A percentile compares a stretch with the other conserved stretches of the same genome.
These are phyloP conservation scores for Unio pictorum DNA, from an alignment of 2,888 invertebrate species.

Conservation along the genomic window DNA sequence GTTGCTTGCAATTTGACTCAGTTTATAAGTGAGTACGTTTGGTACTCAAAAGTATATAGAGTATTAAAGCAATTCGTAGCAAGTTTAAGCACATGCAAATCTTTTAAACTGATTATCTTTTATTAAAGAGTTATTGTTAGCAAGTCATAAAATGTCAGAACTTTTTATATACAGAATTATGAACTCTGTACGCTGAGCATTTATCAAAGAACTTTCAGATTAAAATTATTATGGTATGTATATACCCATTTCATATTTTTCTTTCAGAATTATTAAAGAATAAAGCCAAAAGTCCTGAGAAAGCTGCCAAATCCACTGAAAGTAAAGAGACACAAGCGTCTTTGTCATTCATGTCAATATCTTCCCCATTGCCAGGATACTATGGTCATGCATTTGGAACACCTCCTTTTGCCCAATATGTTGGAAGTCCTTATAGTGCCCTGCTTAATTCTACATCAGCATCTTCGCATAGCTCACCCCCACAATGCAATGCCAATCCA, in stretches of 20 bases:
- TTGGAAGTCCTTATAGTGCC: constrained; percentile 10
- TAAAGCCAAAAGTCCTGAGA: background rate
- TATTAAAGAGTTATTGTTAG: no score
- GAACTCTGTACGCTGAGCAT: no score
- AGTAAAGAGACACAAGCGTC: constrained; percentile 5
- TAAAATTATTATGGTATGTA: background rate
- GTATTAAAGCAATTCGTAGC: no score
- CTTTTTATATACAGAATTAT: no score
- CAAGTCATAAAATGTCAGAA: no score
- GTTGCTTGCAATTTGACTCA: no score
- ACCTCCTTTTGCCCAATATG: constrained; percentile 21
- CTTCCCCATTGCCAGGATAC: constrained; percentile 18
- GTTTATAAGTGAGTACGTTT: no score
- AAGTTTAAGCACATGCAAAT: no score
- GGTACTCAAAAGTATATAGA: no score
- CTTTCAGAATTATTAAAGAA: constrained; percentile 18
- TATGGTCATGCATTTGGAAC: constrained; percentile 30
- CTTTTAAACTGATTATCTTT: no score
- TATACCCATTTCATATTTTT: background rate
- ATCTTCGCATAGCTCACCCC: background rate
- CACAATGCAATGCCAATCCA: background rate
- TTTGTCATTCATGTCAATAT: constrained; percentile 5
- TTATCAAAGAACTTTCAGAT: no score
- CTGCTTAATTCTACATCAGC: background rate
- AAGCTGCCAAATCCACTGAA: background rate